Evolutionary conservation across 2,888 invertebrate genomes (phyloP), one percentile per base, ranked within the genome.

Genomic region (Philopedon plagiatum): DNA sequence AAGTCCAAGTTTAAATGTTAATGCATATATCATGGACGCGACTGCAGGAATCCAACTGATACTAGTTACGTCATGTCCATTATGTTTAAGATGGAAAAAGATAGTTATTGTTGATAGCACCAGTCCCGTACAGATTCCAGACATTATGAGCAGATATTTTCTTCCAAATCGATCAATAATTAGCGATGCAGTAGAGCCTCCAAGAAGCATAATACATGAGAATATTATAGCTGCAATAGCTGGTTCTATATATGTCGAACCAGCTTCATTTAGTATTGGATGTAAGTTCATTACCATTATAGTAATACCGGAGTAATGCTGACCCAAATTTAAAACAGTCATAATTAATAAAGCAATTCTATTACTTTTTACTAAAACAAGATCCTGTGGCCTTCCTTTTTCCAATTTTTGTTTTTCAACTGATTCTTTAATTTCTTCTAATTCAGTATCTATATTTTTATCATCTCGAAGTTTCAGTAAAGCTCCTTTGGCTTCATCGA

Each of bases 221-320:
- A 85, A 85, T 9, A 85, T 75, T 29, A 85, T 85, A 7, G 84
- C 84, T 4, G 84, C 80, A 0, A 78, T 77, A 21, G 80, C 78
- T 0, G 82, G 76, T 1, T 81, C 76, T n/a, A 80, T 72, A 44
- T 85, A 80, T 32, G 82, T 81, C 0, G 83, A 81, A 5, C 81
- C 82, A 0, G 84, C 84, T 57, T 82, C 80, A 23, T 76, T 77
- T 13, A 85, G 68, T 66, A 85, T 85, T 15, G 79, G 77, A 72
- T 85, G 85, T 58, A 85, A 76, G 57, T 85, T 85, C 85, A 85
- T 85, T 26, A 85, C 62, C 65, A 85, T 83, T 2, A 85, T 85
- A 49, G 82, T 83, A 37, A 85, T 84, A 46, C 84, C 82, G 44
- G 83, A 81, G 65, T 85, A 83, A 75, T 85, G 85, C 73, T 85